Percentiles rank a stretch among this genome's conserved stretches.
phyloP scores from a whole-genome alignment of 2,888 invertebrate species.

The Amphipyra tragopoginis region DNA sequence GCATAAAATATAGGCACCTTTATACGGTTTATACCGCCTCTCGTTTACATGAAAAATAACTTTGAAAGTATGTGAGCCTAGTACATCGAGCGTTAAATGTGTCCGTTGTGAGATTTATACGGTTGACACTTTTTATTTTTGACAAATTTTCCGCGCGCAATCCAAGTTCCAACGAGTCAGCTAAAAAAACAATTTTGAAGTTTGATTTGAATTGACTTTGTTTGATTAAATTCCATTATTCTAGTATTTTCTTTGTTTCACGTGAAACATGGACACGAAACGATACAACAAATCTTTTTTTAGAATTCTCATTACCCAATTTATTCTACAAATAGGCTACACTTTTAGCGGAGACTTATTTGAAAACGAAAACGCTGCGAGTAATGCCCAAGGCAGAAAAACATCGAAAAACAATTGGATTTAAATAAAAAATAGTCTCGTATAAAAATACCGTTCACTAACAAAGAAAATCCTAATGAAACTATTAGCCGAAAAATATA shows the following conservation, averaged over 20 bases:
- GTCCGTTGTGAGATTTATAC: slow-evolving; percentile 29
- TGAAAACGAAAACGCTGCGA: no score
- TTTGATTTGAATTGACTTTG: no score
- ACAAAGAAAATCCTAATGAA: slow-evolving; percentile 42
- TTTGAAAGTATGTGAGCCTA: slow-evolving; percentile 59
- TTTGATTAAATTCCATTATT: no score
- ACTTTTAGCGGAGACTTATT: slow-evolving; percentile 11
- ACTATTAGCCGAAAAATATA: slow-evolving; percentile 50
- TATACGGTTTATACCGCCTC: slow-evolving; percentile 42
- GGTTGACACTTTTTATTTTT: slow-evolving; percentile 5
- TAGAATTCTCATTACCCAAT: not conserved
- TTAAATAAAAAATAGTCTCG: slow-evolving; percentile 33
- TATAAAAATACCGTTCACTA: slow-evolving; percentile 31
- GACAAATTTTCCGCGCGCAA: not conserved
- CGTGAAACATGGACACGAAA: no score
- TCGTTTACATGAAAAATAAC: slow-evolving; percentile 64
- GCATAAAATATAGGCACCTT: slow-evolving; percentile 57
- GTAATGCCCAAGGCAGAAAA: not conserved
- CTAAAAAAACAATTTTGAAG: slow-evolving; percentile 4
- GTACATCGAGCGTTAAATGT: slow-evolving; percentile 44
- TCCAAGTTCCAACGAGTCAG: no score
- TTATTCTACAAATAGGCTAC: slow-evolving; percentile 30
- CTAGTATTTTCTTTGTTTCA: no score
- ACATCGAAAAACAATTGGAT: slow-evolving; percentile 31
- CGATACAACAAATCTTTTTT: no score